Conservation (phyloP, 2,888 invertebrate genomes). For the Cosmia pyralina region DNA sequence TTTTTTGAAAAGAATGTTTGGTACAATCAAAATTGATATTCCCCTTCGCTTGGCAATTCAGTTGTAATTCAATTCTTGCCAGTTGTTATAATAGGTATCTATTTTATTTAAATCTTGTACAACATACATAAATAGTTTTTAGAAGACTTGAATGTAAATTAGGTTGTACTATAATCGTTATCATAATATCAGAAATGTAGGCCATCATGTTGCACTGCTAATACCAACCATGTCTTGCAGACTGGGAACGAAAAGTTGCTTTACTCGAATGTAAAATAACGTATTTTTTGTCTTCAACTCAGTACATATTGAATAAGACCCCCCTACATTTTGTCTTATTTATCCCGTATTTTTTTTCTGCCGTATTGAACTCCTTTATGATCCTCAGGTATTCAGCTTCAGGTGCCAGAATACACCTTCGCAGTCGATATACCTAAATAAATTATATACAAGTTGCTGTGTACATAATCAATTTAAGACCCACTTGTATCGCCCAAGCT, state of each 20-base stretch:
- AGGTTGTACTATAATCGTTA: not conserved
- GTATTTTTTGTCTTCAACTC: not conserved
- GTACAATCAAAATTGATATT: slow-evolving; percentile 18
- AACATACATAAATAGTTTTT: not conserved
- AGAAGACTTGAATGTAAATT: not conserved
- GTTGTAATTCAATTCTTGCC: not conserved
- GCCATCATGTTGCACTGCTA: not conserved
- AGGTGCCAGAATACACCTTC: not conserved
- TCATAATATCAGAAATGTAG: not conserved
- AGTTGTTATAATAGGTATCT: not conserved
- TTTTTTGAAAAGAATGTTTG: slow-evolving; percentile 24
- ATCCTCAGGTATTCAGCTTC: not conserved
- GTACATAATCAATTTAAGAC: slow-evolving; percentile 35
- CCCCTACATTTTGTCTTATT: not conserved
- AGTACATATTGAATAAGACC: not conserved
- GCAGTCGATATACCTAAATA: not conserved
- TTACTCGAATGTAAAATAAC: not conserved
- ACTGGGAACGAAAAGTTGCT: not conserved
- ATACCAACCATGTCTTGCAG: not conserved
- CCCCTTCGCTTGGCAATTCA: not conserved
- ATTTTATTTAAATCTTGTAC: not conserved
- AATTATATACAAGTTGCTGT: slow-evolving; percentile 12
- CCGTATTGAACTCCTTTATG: not conserved
- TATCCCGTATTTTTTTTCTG: no score
- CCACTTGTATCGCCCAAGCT: slow-evolving; percentile 63